These are phyloP conservation scores for Shargacucullia verbasci DNA, from an alignment of 2,888 invertebrate genomes.

Conservation along the genomic window DNA sequence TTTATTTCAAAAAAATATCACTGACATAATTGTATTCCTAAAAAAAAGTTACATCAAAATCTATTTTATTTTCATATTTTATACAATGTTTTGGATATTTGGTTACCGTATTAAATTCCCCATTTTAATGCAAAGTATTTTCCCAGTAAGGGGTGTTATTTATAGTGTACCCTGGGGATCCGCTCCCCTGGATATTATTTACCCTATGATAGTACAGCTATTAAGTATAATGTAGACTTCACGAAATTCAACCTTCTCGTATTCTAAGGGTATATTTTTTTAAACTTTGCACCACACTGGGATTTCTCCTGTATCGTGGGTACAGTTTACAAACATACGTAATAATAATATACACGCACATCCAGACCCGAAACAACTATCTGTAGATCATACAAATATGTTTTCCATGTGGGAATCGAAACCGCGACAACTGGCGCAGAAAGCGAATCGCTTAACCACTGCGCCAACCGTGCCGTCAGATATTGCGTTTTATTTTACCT, in stretches of 20 bases:
- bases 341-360: too few relatives aligned
- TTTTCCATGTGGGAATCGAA: too few relatives aligned
- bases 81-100: conserved; percentile 2
- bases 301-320: too few relatives aligned
- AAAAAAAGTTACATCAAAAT: neutral
- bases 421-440: too few relatives aligned
- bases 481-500: too few relatives aligned
- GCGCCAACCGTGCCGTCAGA: too few relatives aligned
- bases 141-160: conserved; percentile 24
- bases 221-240: conserved; percentile 15
- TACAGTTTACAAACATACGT: too few relatives aligned
- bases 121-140: conserved; percentile 39
- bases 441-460: too few relatives aligned
- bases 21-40: too few relatives aligned
- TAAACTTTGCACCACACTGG: neutral
- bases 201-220: conserved; percentile 12
- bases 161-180: conserved; percentile 22
- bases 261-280: neutral
- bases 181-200: conserved; percentile 11
- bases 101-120: conserved; percentile 11
- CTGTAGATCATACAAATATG: too few relatives aligned
- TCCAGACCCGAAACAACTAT: too few relatives aligned
- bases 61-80: neutral
- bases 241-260: conserved; percentile 1
- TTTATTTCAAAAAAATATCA: too few relatives aligned